Evolutionary conservation across 2,797 vertebrate genomes (phyloP).

Genomic region (Hemitrygon akajei): DNA sequence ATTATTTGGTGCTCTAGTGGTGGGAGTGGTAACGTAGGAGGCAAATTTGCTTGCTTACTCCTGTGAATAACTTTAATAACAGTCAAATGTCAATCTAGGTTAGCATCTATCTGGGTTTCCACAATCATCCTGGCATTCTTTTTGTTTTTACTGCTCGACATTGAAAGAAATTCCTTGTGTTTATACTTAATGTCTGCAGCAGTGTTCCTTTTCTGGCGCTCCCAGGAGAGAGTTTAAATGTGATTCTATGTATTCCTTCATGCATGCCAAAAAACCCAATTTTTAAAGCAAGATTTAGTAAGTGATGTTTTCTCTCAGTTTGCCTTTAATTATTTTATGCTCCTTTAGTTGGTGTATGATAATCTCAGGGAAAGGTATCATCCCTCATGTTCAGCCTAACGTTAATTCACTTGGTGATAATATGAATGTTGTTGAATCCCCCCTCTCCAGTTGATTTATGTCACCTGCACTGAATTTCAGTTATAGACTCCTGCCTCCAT

Average conservation of each 20-base stretch:
- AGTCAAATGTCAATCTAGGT: not conserved
- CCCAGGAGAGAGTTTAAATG: too few species aligned
- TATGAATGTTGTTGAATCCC: not conserved
- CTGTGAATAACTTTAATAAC: not conserved
- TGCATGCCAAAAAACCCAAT: not conserved
- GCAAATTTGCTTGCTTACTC: not conserved
- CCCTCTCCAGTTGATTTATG: not conserved
- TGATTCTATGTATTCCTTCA: too few species aligned
- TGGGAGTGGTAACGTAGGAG: too few species aligned
- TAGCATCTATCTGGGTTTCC: not conserved
- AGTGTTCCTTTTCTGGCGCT: not conserved
- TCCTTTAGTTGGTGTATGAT: not conserved
- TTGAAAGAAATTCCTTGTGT: not conserved
- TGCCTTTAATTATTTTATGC: not conserved
- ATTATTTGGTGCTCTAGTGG: too few species aligned
- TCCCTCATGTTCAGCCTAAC: not conserved
- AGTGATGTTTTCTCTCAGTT: not conserved
- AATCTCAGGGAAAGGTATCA: not conserved
- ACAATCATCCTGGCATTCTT: not conserved
- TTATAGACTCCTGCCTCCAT: not conserved
- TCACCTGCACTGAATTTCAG: not conserved
- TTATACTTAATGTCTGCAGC: not conserved
- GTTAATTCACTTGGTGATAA: not conserved
- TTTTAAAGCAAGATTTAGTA: not conserved
- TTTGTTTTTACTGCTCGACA: not conserved